A percentile compares a stretch with the other conserved stretches of the same genome.
Conservation (phyloP, 2,113 vertebrate species). For the Suncus etruscus region DNA sequence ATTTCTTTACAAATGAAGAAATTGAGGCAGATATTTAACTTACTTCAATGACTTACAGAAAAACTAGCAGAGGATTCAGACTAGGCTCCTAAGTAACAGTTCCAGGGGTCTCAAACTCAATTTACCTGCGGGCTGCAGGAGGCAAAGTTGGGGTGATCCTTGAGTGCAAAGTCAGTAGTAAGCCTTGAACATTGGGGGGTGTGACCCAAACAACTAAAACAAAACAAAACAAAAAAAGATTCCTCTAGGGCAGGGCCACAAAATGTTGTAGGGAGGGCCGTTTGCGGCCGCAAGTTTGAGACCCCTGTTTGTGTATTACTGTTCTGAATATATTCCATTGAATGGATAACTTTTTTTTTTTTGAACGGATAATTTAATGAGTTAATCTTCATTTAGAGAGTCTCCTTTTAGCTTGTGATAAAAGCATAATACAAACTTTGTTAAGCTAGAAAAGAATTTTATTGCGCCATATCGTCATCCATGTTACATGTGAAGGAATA, state of each 20-base stretch:
- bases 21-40: constrained; percentile 21
- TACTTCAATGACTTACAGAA: neutral
- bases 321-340: neutral
- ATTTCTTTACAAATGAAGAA: constrained; percentile 33
- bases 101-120: no score
- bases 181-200: no score
- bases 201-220: no score
- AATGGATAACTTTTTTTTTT: neutral
- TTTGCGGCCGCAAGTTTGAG: no score
- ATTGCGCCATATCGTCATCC: neutral
- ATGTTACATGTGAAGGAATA: constrained; percentile 12
- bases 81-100: neutral
- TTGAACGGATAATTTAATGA: constrained; percentile 2
- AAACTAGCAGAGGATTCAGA: constrained; percentile 16
- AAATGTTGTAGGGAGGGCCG: no score
- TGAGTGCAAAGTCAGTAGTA: no score
- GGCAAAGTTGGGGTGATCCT: no score
- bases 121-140: no score
- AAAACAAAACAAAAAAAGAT: no score
- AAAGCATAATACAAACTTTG: constrained; percentile 42
- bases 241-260: no score
- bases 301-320: no score
- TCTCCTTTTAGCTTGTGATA: constrained; percentile 36
- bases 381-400: constrained; percentile 24
- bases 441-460: constrained; percentile 45